These are phyloP conservation scores for Axis porcinus DNA, from an alignment of 2,113 vertebrate genomes.

Conservation along the genomic window DNA sequence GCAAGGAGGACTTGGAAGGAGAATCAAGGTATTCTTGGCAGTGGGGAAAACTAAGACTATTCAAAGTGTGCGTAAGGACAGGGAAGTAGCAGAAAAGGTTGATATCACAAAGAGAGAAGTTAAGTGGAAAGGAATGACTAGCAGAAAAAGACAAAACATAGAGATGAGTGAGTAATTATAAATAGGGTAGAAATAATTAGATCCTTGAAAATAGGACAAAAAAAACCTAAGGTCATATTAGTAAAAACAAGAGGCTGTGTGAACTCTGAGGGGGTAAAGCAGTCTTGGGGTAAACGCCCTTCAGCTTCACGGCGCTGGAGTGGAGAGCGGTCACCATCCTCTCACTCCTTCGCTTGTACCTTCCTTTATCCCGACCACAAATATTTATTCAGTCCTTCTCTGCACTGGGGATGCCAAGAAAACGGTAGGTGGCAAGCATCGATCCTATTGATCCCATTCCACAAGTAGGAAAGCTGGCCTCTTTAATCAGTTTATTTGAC, in stretches of 20 bases:
- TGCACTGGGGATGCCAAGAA: background rate
- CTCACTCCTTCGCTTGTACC: background rate
- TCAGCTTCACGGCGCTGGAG: background rate
- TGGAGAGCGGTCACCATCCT: background rate
- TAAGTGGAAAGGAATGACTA: conserved; percentile 10
- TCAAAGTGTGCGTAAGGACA: background rate
- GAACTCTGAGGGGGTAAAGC: background rate
- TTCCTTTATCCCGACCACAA: background rate
- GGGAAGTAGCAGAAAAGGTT: background rate
- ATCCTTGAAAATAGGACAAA: background rate
- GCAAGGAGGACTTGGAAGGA: background rate
- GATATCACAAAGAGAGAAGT: conserved; percentile 23
- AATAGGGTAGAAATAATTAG: background rate
- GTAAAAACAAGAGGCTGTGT: background rate
- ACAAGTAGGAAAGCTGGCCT: background rate
- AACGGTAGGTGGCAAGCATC: background rate
- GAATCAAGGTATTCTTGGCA: conserved; percentile 11
- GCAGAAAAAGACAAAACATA: conserved; percentile 11
- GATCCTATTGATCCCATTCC: background rate
- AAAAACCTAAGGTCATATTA: background rate
- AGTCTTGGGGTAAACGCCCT: background rate
- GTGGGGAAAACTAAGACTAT: background rate
- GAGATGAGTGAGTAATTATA: conserved; percentile 31
- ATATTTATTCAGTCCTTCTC: background rate
- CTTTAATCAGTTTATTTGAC: background rate